Evolutionary conservation across 2,113 vertebrate species (phyloP).

Genomic region (Meles meles): DNA sequence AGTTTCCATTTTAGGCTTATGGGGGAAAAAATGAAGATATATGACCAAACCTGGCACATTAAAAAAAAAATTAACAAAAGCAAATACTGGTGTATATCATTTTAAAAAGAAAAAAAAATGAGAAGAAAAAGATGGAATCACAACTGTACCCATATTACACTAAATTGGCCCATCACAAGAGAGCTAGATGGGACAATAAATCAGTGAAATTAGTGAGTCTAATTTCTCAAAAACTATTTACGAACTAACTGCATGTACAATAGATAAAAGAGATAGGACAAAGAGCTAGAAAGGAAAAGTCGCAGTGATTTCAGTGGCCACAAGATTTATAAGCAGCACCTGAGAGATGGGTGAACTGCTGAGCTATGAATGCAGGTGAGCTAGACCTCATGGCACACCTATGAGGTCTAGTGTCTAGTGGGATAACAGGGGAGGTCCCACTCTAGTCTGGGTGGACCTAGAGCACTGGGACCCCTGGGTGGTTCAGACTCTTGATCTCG

Average conservation of each 20-base stretch:
- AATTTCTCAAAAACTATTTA: neutral
- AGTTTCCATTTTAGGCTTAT: neutral
- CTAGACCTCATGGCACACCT: too few species aligned
- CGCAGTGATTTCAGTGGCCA: neutral
- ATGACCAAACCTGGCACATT: neutral
- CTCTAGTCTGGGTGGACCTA: neutral
- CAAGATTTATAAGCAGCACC: neutral
- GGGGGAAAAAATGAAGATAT: neutral
- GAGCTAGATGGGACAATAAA: neutral
- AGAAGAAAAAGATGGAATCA: neutral
- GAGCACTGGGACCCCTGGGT: neutral
- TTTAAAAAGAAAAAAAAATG: neutral
- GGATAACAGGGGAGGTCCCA: neutral
- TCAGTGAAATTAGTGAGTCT: neutral
- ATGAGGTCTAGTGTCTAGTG: neutral
- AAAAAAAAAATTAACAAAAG: neutral
- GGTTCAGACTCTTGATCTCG: neutral
- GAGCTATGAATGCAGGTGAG: neutral
- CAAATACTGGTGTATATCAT: neutral
- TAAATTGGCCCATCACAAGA: neutral
- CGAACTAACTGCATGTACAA: neutral
- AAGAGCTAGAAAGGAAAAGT: neutral
- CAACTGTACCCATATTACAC: neutral
- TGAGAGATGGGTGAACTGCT: neutral
- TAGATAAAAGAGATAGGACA: neutral